Conservation (phyloP, 1,140 invertebrate species). For the Hyles euphorbiae region DNA sequence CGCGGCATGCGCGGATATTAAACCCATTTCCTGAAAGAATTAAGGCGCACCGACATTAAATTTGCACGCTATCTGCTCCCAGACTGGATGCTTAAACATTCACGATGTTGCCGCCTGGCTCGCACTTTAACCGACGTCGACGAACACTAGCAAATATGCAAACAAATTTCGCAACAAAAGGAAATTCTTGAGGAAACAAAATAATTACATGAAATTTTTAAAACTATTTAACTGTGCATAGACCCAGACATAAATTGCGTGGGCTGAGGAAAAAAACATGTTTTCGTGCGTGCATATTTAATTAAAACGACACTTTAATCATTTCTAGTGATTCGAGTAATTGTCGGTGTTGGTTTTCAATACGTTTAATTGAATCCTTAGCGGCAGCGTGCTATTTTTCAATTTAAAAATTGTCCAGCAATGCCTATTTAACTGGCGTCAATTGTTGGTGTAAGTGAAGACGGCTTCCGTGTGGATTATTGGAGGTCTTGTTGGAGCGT, state of each 20-base stretch:
- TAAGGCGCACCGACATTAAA: conserved; percentile 20
- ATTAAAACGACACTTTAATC: conserved; percentile 1
- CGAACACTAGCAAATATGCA: conserved; percentile 7
- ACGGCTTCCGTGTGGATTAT: conserved; percentile 1
- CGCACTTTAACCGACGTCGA: background rate
- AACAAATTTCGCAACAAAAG: too few species aligned
- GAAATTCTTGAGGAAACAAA: too few species aligned
- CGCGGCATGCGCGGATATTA: conserved; percentile 15
- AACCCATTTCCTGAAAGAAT: conserved; percentile 26
- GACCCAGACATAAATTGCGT: background rate
- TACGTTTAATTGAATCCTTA: conserved; percentile 6
- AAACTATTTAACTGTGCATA: too few species aligned
- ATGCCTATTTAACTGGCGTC: conserved; percentile 6
- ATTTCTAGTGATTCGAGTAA: conserved; percentile 7
- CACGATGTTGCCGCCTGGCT: conserved; percentile 3
- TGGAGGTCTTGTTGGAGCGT: conserved; percentile 10
- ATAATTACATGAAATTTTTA: too few species aligned
- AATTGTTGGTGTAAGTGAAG: background rate
- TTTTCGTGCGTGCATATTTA: background rate
- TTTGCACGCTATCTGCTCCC: conserved; percentile 13
- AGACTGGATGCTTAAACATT: conserved; percentile 8
- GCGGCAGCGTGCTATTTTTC: conserved; percentile 8
- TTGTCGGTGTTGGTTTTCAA: conserved; percentile 9
- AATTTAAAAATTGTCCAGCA: background rate
- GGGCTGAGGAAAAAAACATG: conserved; percentile 2